Evolutionary conservation across 2,888 invertebrate genomes (phyloP), one percentile per base, ranked within the genome.

Genomic region (Fragum sueziense): DNA sequence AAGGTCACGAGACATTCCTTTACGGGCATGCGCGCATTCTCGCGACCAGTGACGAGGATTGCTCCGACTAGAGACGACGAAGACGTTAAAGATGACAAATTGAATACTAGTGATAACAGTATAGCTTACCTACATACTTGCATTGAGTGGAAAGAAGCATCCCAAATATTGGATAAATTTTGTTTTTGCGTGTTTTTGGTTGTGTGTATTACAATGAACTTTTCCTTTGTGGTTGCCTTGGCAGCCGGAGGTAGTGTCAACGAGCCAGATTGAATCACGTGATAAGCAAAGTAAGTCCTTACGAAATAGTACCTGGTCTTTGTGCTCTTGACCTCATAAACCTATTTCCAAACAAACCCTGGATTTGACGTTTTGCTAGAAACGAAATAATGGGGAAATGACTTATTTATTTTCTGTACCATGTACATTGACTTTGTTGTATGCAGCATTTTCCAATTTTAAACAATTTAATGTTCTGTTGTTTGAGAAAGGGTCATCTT

Each of bases 201-300:
- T 2, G 34, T 78, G 6, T 74, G 73, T 2, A 61, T 74, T 29
- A 22, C 65, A 6, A 70, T 62, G 57, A 78, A 73, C 37, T 67
- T 77, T 37, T 59, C 62, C 9, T 77, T 77, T 61, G 69, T 77
- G 17, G 33, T 77, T 68, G 69, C 73, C n/a, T 59, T 77, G 17
- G 59, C 67, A 20, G 62, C 51, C 22, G 77, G 77, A 4, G 74
- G 74, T n/a, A 37, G 52, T 2, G 33, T 62, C 0, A 61, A 41
- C 22, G 61, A 71, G 1, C 61, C 71, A 0, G 65, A 65, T 37
- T 65, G 41, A 41, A 17, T 47, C n/a, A n/a, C n/a, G n/a, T n/a
- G n/a, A n/a, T n/a, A n/a, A n/a, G n/a, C n/a, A n/a, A n/a, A n/a
- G n/a, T n/a, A n/a, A n/a, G n/a, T n/a, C n/a, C n/a, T n/a, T n/a